These are phyloP conservation scores for Pteropus rufus DNA, from an alignment of 2,797 vertebrate species.

Conservation along the genomic window DNA sequence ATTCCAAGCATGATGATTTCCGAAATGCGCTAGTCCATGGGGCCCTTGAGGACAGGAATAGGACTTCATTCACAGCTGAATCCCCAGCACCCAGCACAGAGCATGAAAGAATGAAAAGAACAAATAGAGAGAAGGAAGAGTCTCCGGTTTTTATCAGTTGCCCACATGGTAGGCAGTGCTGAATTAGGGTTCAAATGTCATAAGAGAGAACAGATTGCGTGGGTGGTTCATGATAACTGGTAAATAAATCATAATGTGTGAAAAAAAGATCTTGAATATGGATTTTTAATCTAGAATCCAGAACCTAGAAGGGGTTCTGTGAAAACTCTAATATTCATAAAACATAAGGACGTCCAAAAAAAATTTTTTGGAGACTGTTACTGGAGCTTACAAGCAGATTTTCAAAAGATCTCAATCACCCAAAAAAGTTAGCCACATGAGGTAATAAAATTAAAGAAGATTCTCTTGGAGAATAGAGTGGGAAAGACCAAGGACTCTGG, in stretches of 20 bases:
- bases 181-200: neutral
- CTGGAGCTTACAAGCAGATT: neutral
- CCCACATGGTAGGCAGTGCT: neutral
- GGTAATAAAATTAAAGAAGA: constrained; percentile 4
- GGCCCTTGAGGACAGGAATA: neutral
- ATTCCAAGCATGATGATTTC: neutral
- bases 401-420: neutral
- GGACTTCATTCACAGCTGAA: constrained; percentile 37
- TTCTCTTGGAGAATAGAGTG: neutral
- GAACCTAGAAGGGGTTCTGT: neutral
- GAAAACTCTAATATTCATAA: neutral
- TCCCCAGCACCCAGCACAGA: neutral
- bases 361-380: neutral
- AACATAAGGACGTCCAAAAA: constrained; percentile 18
- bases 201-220: neutral
- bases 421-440: neutral
- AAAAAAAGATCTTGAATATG: neutral
- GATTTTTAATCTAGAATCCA: constrained; percentile 14
- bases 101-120: constrained; percentile 24
- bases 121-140: neutral
- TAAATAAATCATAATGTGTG: neutral
- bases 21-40: neutral
- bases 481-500: neutral
- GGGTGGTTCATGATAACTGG: neutral
- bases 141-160: neutral